A percentile compares a stretch with the other conserved stretches of the same genome.
Evolutionary conservation across 1,140 invertebrate species (phyloP).

Genomic region (Leptestheria dahalacensis): DNA sequence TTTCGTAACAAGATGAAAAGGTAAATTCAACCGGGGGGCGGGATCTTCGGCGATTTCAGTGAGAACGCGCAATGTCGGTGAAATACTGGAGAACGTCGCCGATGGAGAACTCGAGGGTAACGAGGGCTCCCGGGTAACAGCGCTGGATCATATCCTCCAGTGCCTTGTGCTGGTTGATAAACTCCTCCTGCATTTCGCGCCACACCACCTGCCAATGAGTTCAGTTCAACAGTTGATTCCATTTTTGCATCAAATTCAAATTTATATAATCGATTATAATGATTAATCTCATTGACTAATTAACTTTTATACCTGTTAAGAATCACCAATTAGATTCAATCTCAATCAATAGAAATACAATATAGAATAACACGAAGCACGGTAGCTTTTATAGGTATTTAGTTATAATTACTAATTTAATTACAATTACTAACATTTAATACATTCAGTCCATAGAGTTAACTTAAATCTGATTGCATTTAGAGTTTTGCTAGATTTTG

Average conservation of each 20-base stretch:
- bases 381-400: too few species aligned
- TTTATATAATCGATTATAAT: background rate
- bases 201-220: constrained; percentile 66
- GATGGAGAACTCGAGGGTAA: constrained; percentile 89
- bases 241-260: background rate
- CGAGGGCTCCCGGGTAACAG: constrained; percentile 92
- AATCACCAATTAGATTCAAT: too few species aligned
- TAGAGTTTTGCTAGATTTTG: too few species aligned
- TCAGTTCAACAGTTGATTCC: background rate
- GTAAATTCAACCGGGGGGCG: background rate
- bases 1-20: too few species aligned
- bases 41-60: constrained; percentile 35
- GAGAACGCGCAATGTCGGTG: constrained; percentile 94
- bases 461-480: too few species aligned
- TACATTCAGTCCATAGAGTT: too few species aligned
- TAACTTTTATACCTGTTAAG: too few species aligned
- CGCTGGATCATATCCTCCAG: constrained; percentile 84
- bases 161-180: constrained; percentile 89
- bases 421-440: too few species aligned
- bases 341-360: too few species aligned
- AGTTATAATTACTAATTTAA: too few species aligned
- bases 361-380: too few species aligned
- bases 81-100: constrained; percentile 91
- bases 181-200: constrained; percentile 98
- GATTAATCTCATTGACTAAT: too few species aligned